These are phyloP conservation scores for Malthinus seriepunctatus DNA, from an alignment of 2,888 invertebrate species.

Conservation along the genomic window DNA sequence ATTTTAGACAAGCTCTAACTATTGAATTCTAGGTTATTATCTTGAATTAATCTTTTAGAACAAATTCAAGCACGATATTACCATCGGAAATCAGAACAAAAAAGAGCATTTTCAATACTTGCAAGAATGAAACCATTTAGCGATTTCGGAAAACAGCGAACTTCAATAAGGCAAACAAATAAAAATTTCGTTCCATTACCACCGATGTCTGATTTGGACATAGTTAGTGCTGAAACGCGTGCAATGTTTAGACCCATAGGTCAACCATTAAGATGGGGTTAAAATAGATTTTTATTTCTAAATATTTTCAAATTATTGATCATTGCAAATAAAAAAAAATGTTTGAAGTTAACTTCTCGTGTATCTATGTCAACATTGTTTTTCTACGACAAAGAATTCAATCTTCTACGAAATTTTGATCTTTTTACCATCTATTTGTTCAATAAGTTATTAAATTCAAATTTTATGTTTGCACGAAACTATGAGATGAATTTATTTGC, in stretches of 20 bases:
- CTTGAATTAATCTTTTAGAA: slow-evolving; percentile 15
- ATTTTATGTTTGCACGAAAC: too few species aligned
- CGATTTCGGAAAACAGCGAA: slow-evolving; percentile 50
- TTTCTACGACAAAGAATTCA: too few species aligned
- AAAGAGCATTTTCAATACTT: slow-evolving; percentile 55
- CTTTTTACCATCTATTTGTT: too few species aligned
- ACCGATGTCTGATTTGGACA: slow-evolving; percentile 33
- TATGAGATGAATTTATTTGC: too few species aligned
- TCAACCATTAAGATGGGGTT: slow-evolving; percentile 58
- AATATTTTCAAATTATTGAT: slow-evolving; percentile 17
- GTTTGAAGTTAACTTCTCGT: too few species aligned
- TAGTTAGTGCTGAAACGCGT: slow-evolving; percentile 52
- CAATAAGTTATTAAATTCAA: too few species aligned
- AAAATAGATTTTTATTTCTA: slow-evolving; percentile 13
- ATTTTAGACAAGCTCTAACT: too few species aligned
- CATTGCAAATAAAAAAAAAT: slow-evolving; percentile 7
- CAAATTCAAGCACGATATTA: slow-evolving; percentile 10
- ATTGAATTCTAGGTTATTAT: too few species aligned
- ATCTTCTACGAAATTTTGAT: too few species aligned
- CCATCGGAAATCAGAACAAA: slow-evolving; percentile 33
- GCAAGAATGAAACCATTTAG: slow-evolving; percentile 55
- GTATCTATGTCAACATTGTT: neutral
- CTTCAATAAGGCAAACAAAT: slow-evolving; percentile 47
- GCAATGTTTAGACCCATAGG: slow-evolving; percentile 52
- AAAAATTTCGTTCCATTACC: slow-evolving; percentile 14